Base-by-base conservation (phyloP, 2,113 vertebrate species). In the Bombycilla garrulus region DNA sequence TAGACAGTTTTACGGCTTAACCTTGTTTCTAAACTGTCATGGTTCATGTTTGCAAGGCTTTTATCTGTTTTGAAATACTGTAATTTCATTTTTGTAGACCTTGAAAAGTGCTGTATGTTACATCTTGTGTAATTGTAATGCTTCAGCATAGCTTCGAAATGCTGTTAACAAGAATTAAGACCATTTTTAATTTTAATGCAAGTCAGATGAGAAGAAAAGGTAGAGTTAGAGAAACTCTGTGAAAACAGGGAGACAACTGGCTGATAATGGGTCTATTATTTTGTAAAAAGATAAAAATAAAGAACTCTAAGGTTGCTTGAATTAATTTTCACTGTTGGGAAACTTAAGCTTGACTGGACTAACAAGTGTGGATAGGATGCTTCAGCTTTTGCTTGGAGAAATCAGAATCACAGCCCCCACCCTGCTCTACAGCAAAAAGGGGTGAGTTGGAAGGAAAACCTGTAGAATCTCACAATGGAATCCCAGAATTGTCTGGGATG, bases 341-440 rank as follows among this genome's bases (percentile, higher is more conserved):
- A 86, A 36, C 14, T 53, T 61, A 25, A 35, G 10, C 48, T 53
- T 44, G n/a, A 48, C 24, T 29, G 53, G 51, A 71, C 6, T 24
- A 50, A 36, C 5, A 29, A 6, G 5, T 23, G 50, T 65, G 70
- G 21, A 33, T 4, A 45, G 35, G 35, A 44, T 15, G 16, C 36
- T 60, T 45, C 42, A 66, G 47, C 15, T 9, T 57, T 81, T 47
- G 20, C n/a, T 66, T 33, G 35, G 18, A 12, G 6, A 69, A 24
- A 54, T 23, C 26, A 62, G 50, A 47, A 22, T n/a, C 28, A 40
- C 9, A 45, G 50, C 8, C 20, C 21, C 12, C 18, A 35, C 8
- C 18, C 16, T 15, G 35, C 6, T 22, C 13, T 35, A 40, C 0
- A 0, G 45, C 26, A 23, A 23, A 50, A 51, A 4, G 5, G 16